Percentiles rank a stretch among this genome's conserved stretches.
Evolutionary conservation across 2,888 invertebrate genomes (phyloP).

Genomic region (Orthonychiurus folsomi): DNA sequence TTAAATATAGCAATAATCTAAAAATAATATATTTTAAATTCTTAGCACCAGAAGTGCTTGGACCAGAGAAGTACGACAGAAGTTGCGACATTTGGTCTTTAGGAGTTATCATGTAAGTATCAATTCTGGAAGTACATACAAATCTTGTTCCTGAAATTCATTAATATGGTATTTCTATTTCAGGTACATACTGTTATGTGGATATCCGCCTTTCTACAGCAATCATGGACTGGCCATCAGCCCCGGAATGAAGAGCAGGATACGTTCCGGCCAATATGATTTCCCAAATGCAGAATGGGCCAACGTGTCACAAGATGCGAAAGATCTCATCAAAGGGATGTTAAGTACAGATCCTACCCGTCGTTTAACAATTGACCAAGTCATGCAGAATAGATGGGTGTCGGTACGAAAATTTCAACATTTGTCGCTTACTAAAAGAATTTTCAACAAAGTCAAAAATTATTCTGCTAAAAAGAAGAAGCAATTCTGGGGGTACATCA

Average conservation of each 20-base stretch:
- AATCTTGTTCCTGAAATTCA: conserved; percentile 62
- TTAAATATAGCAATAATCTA: conserved; percentile 4
- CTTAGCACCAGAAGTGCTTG: conserved; percentile 72
- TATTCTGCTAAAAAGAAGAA: too few relatives aligned
- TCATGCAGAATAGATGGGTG: conserved; percentile 80
- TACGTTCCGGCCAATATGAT: conserved; percentile 90
- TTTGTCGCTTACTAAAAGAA: neutral
- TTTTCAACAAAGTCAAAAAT: neutral
- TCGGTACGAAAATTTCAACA: conserved; percentile 51
- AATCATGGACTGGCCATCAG: conserved; percentile 95
- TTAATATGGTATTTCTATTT: neutral
- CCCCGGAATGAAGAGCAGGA: conserved; percentile 97
- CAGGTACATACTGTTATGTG: conserved; percentile 94
- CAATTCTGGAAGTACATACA: too few relatives aligned
- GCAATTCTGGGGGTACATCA: too few relatives aligned
- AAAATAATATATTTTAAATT: conserved; percentile 11
- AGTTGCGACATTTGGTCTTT: conserved; percentile 99
- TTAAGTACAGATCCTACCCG: conserved; percentile 87
- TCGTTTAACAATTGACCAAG: conserved; percentile 79
- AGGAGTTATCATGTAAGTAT: conserved; percentile 99
- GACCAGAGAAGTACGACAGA: conserved; percentile 95
- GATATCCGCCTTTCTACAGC: conserved; percentile 98
- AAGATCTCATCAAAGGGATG: conserved; percentile 89
- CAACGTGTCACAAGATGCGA: conserved; percentile 86
- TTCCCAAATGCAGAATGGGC: conserved; percentile 95